Conservation (phyloP, 1,140 invertebrate species). For the Lepidotrigona ventralis region DNA sequence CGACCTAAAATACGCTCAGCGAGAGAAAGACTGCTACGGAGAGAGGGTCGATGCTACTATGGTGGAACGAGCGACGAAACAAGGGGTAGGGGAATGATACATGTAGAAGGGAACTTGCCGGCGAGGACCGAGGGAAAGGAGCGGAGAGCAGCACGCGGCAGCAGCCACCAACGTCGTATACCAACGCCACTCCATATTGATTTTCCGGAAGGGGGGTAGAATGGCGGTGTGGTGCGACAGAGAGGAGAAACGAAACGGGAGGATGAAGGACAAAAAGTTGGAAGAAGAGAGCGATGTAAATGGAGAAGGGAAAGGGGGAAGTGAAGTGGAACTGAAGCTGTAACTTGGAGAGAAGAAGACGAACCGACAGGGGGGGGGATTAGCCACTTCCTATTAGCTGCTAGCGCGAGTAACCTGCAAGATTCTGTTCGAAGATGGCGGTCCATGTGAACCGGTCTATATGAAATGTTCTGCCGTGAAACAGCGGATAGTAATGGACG, state of each 20-base stretch:
- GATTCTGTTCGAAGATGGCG: slow-evolving; percentile 62
- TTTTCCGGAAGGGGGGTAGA: slow-evolving; percentile 66
- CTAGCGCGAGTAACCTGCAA: slow-evolving; percentile 54
- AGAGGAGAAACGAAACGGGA: background rate
- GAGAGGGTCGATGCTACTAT: background rate
- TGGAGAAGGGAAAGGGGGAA: background rate
- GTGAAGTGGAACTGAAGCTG: background rate
- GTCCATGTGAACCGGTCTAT: slow-evolving; percentile 10
- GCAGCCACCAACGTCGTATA: slow-evolving; percentile 68
- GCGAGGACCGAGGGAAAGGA: slow-evolving; percentile 23
- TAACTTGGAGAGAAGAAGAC: background rate
- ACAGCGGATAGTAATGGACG: background rate
- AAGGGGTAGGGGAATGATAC: background rate
- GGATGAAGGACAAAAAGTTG: slow-evolving; percentile 29
- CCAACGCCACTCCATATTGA: slow-evolving; percentile 75
- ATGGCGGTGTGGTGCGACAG: slow-evolving; percentile 35
- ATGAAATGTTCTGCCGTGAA: slow-evolving; percentile 33
- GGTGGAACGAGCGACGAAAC: background rate
- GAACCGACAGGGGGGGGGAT: slow-evolving; percentile 15
- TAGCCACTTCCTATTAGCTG: slow-evolving; percentile 45
- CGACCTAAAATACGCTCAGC: slow-evolving; percentile 18
- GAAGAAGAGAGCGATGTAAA: background rate
- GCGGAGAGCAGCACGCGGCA: slow-evolving; percentile 63
- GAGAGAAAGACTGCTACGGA: background rate
- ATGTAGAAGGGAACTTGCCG: background rate